Evolutionary conservation across 2,888 invertebrate species (phyloP), one percentile per base, ranked within the genome.

Genomic region (Drosophila mimetica): DNA sequence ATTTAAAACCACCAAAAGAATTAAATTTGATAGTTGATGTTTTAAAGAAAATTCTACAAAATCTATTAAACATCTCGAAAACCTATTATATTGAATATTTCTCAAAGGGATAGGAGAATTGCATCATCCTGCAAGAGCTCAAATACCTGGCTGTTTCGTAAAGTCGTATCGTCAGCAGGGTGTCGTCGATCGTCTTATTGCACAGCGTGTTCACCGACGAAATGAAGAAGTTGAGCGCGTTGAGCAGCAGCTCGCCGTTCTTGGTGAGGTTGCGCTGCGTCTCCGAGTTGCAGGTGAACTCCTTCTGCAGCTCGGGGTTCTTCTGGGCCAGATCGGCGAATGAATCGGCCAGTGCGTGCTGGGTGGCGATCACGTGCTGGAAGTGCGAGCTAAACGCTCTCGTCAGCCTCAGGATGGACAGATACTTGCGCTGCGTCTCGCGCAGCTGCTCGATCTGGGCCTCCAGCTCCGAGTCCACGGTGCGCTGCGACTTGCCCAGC

Each of bases 101-200:
- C 22, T 22, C 22, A 9, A 30, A 9, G 9, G 30, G 3, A 11
- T 11, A 4, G 11, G 4, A 30, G 4, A 1, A 18, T 39, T 18
- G 5, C 18, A 11, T 18, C 18, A 18, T 11, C 13, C 2, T 2
- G 6, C 11, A 39, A 39, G 11, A 5, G 11, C 11, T 18, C 5
- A 2, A 13, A 18, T 66, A 94, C 94, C 94, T 93, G 55, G 94
- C 94, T 1, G 93, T 93, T 84, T 94, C 94, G 82, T 94, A 94
- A 89, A 94, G 94, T 36, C 93, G 91, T 78, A 93, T 92, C 61
- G 93, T 93, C 88, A 97, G 95, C 76, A 94, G 89, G 32, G 94
- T 99, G 92, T 99, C 99, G 91, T 99, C 98, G 91, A 99, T 99
- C 42, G 99, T 99, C 93, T 98, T 98, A 93, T 98, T 96, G 92